Base-by-base conservation (phyloP, 64 coral and sea anemone genomes). In the Trachythela sp. region DNA sequence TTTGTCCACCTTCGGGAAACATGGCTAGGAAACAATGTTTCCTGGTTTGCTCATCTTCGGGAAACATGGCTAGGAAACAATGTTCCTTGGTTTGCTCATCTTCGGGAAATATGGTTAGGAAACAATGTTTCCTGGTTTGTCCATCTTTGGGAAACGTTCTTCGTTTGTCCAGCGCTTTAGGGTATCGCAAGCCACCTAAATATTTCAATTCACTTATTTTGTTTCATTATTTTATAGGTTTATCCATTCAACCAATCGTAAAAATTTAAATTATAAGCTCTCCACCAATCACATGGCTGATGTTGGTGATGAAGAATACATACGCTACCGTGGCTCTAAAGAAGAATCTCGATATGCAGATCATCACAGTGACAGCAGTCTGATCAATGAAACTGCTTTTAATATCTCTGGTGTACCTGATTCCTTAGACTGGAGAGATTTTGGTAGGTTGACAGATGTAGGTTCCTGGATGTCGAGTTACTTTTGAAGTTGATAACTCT, bases 191-290 rank as follows among this genome's bases (percentile, higher is more conserved):
- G n/a, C n/a, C 49, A 52, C 1, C 22, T 52, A 52, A 52, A 52
- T 1, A 52, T 52, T 52, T 52, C 56, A 18, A 8, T 80, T 39
- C 2, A 18, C 8, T 38, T 38, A 2, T 80, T 20, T 18, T 9
- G 15, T 36, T 80, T 80, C 0, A 34, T 38, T 80, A 2, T 35
- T 80, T 35, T 35, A 72, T 15, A 80, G 75, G 38, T 80, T 80
- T 80, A 80, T 80, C 31, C 75, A 80, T 37, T 80, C 75, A 9
- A 80, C 75, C 8, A 80, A 80, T 39, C 75, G 75, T 80, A 80
- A 80, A 80, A 80, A 80, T 80, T 30, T 80, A 20, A 80, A 35
- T 37, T 80, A 2, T 80, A 80, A 80, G 20, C 38, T 80, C 13
- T 80, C 33, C 0, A 18, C 75, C 4, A 80, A 80, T 80, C 75